Percentiles rank a stretch among this genome's conserved stretches.
phyloP scores from a whole-genome alignment of 2,113 vertebrate genomes.

The Pteruthius melanotis region DNA sequence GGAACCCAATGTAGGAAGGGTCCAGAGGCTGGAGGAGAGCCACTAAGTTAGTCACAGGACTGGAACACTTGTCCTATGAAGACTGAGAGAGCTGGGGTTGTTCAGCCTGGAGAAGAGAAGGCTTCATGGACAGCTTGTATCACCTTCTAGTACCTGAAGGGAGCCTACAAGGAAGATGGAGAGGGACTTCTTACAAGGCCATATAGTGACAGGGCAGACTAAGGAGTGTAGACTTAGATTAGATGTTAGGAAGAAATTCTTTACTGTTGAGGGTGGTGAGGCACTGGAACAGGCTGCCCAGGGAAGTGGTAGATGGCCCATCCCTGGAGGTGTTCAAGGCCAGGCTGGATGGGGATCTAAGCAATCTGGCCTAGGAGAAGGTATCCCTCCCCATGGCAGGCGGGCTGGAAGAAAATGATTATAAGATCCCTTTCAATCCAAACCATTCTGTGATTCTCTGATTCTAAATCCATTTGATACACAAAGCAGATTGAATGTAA shows the following conservation, averaged over 20 bases:
- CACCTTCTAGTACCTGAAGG: background rate
- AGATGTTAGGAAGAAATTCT: background rate
- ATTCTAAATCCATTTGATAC: background rate
- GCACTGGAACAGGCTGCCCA: background rate
- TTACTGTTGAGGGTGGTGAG: background rate
- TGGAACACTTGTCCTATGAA: background rate
- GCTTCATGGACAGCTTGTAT: fast-evolving
- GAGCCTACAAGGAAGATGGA: background rate
- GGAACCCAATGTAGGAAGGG: background rate
- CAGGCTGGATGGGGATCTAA: background rate
- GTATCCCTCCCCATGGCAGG: background rate
- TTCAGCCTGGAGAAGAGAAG: background rate
- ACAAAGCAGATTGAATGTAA: background rate
- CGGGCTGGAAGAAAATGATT: background rate
- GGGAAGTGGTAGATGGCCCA: background rate
- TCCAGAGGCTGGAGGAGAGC: background rate
- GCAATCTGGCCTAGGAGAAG: background rate
- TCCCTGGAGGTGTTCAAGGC: background rate
- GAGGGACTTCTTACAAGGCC: background rate
- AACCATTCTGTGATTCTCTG: background rate
- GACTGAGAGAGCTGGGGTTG: background rate
- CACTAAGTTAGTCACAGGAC: background rate
- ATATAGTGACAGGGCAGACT: background rate
- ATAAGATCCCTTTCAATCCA: background rate
- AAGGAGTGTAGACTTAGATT: background rate